Conservation (phyloP, 2,888 invertebrate genomes). For the Heliothis peltigera region DNA sequence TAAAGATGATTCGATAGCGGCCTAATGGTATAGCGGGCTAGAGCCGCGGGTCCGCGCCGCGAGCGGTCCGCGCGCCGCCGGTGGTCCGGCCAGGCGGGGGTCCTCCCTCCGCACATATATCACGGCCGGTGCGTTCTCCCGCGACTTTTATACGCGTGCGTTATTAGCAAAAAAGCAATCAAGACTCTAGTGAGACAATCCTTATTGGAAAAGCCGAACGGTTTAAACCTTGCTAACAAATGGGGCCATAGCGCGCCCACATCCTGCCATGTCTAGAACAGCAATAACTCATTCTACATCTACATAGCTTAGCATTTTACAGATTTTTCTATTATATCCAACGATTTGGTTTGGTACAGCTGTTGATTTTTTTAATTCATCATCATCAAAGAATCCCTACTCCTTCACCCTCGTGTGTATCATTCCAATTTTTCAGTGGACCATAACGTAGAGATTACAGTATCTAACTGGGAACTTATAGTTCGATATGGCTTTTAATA, state of each 20-base stretch:
- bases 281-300: slow-evolving; percentile 24
- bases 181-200: slow-evolving; percentile 50
- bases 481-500: not conserved
- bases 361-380: slow-evolving; percentile 31
- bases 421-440: slow-evolving; percentile 18
- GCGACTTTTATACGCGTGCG: slow-evolving; percentile 60
- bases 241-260: slow-evolving; percentile 26
- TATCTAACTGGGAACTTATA: not conserved
- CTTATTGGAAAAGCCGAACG: slow-evolving; percentile 54
- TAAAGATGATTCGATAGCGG: slow-evolving; percentile 58
- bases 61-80: slow-evolving; percentile 67
- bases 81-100: slow-evolving; percentile 70
- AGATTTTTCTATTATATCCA: slow-evolving; percentile 33
- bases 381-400: slow-evolving; percentile 23
- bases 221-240: slow-evolving; percentile 52
- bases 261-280: slow-evolving; percentile 17
- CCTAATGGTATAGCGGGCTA: slow-evolving; percentile 42
- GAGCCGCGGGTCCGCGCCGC: slow-evolving; percentile 56
- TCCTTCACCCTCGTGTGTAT: slow-evolving; percentile 11
- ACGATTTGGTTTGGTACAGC: slow-evolving; percentile 14
- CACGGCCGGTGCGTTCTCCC: slow-evolving; percentile 51
- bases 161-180: slow-evolving; percentile 64
- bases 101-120: slow-evolving; percentile 57
- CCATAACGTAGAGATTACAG: not conserved
- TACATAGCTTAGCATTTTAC: slow-evolving; percentile 18